Evolutionary conservation across 2,888 invertebrate species (phyloP), one percentile per base, ranked within the genome.

Genomic region (Phoronis australis): DNA sequence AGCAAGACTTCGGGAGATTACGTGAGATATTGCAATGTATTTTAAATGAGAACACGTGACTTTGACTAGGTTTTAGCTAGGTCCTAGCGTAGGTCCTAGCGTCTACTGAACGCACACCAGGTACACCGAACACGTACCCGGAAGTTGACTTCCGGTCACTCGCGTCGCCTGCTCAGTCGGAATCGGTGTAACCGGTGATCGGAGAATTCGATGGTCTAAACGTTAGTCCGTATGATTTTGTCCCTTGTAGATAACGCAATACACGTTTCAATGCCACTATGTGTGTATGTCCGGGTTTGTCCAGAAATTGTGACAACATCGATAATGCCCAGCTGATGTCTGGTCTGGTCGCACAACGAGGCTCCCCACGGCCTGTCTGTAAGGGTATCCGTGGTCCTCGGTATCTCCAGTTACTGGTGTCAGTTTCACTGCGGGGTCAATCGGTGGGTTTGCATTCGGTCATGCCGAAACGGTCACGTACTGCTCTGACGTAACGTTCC

Each of bases 271-370:
- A 9, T 31, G 31, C 31, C 9, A 31, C 15, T 15, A 4, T 43
- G 20, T 48, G 48, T 21, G 23, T 4, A 12, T 5, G 6, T 21
- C 15, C 6, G 18, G 48, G 48, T 12, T 31, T 46, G 22, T 54
- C 50, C 20, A 51, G 37, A 35, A 48, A 45, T 39, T 52, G 52
- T 27, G 52, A 52, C n/a, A 52, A 37, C 27, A 46, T 41, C 4
- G 50, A 50, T 1, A 52, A 27, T 22, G 50, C 37, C 20, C 22
- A 52, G 35, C 46, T 18, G 3, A 53, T 20, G 27, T 53, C 50
- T 21, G 50, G 53, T 39, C 50, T 42, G 12, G 53, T 50, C 20
- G 24, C n/a, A 12, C 26, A 37, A 50, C 44, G 4, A 53, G 23
- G 27, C 47, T 47, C 12, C 53, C 53, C n/a, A 53, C 41, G 3